Evolutionary conservation across 2,797 vertebrate genomes (phyloP), one percentile per base, ranked within the genome.

Genomic region (Scomberomorus guttatus): DNA sequence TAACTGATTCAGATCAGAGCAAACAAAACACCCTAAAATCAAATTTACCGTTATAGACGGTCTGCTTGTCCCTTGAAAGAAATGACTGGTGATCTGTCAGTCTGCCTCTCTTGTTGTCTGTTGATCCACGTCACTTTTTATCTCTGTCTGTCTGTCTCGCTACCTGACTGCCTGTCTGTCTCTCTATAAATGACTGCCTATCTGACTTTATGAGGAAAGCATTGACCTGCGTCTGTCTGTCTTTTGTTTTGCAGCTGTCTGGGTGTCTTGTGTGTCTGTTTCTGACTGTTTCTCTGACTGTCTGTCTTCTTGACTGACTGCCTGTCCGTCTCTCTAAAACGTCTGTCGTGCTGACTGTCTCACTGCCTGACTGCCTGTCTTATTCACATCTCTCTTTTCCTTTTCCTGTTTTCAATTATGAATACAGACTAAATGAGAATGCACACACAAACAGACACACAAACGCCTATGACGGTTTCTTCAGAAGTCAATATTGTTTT

Each of bases 401-500:
- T 74, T 50, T 56, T 29, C 12, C n/a, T 50, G 20, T 14, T 62
- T 50, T 66, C 37, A 46, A 48, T 72, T 75, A 65, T 46, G 32
- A 60, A 48, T 54, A 24, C 46, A 77, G 44, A 68, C 29, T 34
- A 52, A 66, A 57, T 65, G 14, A 46, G 57, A 48, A 37, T 24
- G 18, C 11, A 58, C 48, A 79, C 17, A 66, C 25, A 66, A 15
- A 72, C 46, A 55, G 39, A 42, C 27, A 58, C 57, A 37, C 18
- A 37, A 10, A 24, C 0, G 27, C 25, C 55, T 57, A 70, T 72
- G 82, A 81, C 34, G 81, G 61, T 67, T 75, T 84, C 77, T 85
- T 72, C 57, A 69, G 71, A 85, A 82, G 77, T 81, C 72, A 58
- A 42, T 70, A 72, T 83, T 78, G 75, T 86, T 86, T 86, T 71